These are phyloP conservation scores for Phaonia tiefii DNA, from an alignment of 2,888 invertebrate genomes.

Conservation along the genomic window DNA sequence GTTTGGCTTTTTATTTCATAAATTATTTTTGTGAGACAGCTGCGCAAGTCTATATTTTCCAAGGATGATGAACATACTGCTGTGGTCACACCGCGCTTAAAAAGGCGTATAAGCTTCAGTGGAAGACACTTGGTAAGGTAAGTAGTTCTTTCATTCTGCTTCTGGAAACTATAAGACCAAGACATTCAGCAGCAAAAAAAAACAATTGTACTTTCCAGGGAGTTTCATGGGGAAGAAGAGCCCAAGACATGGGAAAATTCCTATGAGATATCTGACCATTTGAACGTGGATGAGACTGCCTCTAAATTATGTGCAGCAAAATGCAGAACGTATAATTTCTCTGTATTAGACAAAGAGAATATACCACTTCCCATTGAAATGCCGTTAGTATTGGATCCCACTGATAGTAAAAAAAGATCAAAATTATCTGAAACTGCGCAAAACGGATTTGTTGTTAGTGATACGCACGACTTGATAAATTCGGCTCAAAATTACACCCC, in stretches of 20 bases:
- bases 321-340: not conserved
- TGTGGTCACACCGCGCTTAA: constrained; percentile 30
- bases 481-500: constrained; percentile 39
- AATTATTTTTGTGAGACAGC: constrained; percentile 20
- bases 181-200: too few relatives aligned
- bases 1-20: not conserved
- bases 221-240: constrained; percentile 63
- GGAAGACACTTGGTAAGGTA: constrained; percentile 65
- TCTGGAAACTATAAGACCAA: too few relatives aligned
- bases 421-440: not conserved
- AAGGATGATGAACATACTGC: constrained; percentile 12
- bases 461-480: constrained; percentile 39
- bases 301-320: not conserved
- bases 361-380: too few relatives aligned
- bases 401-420: not conserved
- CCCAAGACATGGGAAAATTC: constrained; percentile 67
- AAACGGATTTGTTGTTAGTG: not conserved
- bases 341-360: too few relatives aligned
- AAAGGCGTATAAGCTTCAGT: constrained; percentile 65
- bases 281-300: constrained; percentile 45
- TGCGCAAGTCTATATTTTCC: constrained; percentile 17
- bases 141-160: too few relatives aligned
- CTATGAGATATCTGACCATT: constrained; percentile 66
- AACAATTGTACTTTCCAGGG: too few relatives aligned
- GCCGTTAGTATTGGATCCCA: too few relatives aligned